Percentiles rank a stretch among this genome's conserved stretches.
phyloP scores from a whole-genome alignment of 2,113 vertebrate genomes.

The Acrocephalus kingi region DNA sequence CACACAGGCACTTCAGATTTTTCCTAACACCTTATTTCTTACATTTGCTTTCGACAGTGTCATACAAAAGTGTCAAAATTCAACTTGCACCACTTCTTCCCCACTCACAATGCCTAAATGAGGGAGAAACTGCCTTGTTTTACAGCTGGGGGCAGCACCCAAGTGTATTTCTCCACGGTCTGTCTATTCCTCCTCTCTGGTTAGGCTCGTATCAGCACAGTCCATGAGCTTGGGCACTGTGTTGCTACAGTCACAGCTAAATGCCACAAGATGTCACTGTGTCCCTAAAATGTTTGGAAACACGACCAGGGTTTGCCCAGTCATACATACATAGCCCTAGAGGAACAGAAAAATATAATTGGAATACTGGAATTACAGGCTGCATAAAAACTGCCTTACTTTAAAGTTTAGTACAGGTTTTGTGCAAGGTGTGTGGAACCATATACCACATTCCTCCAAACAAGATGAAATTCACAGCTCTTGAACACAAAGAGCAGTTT shows the following conservation, averaged over 20 bases:
- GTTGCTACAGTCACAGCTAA: not conserved
- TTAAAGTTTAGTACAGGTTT: not conserved
- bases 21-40: not conserved
- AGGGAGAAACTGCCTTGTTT: not conserved
- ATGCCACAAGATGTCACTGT: constrained; percentile 66
- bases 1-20: not conserved
- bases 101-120: not conserved
- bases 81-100: not conserved
- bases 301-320: not conserved
- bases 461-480: not conserved
- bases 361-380: not conserved
- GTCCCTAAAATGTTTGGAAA: not conserved
- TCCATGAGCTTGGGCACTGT: fast-evolving
- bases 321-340: not conserved
- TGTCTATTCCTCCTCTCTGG: not conserved
- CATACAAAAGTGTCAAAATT: not conserved
- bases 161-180: not conserved
- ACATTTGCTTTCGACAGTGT: not conserved
- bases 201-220: not conserved
- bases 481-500: not conserved
- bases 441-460: not conserved
- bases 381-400: not conserved
- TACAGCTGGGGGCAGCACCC: not conserved
- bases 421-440: not conserved
- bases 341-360: not conserved